These are phyloP conservation scores for Tricholauxania praeusta DNA, from an alignment of 2,888 invertebrate genomes.

Conservation along the genomic window DNA sequence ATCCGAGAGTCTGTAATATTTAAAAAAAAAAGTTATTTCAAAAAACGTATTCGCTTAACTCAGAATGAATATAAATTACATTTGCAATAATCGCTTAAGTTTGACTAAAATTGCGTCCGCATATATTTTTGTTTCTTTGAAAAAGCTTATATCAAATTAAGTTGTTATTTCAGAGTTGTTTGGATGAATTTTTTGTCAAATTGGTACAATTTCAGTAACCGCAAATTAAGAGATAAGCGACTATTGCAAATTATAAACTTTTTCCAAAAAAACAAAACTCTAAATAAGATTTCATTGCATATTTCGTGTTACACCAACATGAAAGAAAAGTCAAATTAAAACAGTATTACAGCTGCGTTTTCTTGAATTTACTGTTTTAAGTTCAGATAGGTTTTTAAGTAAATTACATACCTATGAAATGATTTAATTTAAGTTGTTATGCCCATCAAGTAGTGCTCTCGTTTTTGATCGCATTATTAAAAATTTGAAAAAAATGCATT, in stretches of 20 bases:
- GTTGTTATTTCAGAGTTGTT: too few species aligned
- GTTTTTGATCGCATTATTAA: too few species aligned
- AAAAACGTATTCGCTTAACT: conserved; percentile 2
- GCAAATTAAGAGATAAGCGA: conserved; percentile 8
- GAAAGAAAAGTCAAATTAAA: conserved; percentile 11
- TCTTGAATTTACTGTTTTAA: too few species aligned
- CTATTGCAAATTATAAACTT: too few species aligned
- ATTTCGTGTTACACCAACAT: conserved; percentile 5
- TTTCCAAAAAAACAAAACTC: conserved; percentile 3
- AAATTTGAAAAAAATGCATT: too few species aligned
- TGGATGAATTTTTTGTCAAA: too few species aligned
- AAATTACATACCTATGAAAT: conserved; percentile 8
- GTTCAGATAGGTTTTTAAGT: conserved; percentile 28
- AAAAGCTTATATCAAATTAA: too few species aligned
- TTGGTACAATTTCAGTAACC: too few species aligned
- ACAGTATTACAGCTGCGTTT: conserved; percentile 9
- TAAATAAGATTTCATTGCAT: conserved; percentile 22
- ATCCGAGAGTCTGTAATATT: not conserved
- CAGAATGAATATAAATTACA: too few species aligned
- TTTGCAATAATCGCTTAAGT: too few species aligned
- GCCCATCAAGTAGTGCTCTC: not conserved
- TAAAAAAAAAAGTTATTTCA: conserved; percentile 3
- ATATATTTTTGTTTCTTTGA: too few species aligned
- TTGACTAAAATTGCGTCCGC: too few species aligned
- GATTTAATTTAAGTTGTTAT: conserved; percentile 30